phyloP scores from a whole-genome alignment of 2,797 vertebrate species.

The Etheostoma nigrum region DNA sequence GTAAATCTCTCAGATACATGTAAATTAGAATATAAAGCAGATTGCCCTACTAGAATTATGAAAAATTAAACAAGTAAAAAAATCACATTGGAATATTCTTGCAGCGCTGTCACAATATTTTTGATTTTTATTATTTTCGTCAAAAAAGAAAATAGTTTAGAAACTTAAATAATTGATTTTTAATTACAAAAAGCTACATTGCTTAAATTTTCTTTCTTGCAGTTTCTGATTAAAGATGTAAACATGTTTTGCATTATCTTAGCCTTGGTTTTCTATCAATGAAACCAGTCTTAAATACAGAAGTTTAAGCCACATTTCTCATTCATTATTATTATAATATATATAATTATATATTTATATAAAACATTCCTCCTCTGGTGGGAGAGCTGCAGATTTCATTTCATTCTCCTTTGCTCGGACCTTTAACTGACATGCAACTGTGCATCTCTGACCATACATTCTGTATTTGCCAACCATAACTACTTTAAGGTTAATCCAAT shows the following conservation, averaged over 20 bases:
- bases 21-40: too few relatives aligned
- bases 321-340: background rate
- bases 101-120: too few relatives aligned
- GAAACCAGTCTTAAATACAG: background rate
- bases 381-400: background rate
- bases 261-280: background rate
- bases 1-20: too few relatives aligned
- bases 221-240: background rate
- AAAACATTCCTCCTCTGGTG: background rate
- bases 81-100: too few relatives aligned
- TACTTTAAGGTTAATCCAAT: constrained; percentile 15
- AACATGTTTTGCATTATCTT: background rate
- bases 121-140: too few relatives aligned
- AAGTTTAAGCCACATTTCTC: background rate
- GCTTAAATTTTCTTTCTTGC: background rate
- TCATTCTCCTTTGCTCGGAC: background rate
- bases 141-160: too few relatives aligned
- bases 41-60: too few relatives aligned
- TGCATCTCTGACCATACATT: background rate
- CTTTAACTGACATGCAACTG: constrained; percentile 1
- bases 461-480: background rate
- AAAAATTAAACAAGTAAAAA: too few relatives aligned
- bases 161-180: background rate
- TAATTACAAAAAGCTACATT: background rate
- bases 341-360: background rate